Conservation (phyloP, 2,888 invertebrate genomes). For the Flexamia atlantica region DNA sequence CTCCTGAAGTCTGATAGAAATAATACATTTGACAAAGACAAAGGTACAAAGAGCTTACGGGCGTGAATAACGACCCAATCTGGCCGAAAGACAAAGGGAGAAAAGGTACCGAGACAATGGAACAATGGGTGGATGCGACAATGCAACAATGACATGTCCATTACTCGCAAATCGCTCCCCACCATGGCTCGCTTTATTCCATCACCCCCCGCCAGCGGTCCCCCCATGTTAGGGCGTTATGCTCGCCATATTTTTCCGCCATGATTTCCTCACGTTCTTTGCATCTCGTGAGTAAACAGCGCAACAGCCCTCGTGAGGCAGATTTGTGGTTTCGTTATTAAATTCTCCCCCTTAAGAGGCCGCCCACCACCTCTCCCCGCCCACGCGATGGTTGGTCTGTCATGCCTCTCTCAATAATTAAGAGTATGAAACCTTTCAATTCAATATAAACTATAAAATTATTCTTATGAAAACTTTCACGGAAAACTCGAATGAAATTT, state of each 20-base stretch:
- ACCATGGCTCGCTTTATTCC: neutral
- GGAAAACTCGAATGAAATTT: no score
- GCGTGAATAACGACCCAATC: slow-evolving; percentile 46
- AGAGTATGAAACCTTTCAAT: no score
- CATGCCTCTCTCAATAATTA: neutral
- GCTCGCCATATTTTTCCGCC: slow-evolving; percentile 54
- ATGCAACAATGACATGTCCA: slow-evolving; percentile 43
- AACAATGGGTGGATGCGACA: slow-evolving; percentile 36
- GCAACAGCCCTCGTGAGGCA: neutral
- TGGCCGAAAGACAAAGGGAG: slow-evolving; percentile 8
- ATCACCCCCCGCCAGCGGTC: slow-evolving; percentile 6
- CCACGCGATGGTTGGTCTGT: neutral
- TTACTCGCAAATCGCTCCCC: slow-evolving; percentile 15
- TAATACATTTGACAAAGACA: slow-evolving; percentile 34
- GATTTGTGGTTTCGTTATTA: slow-evolving; percentile 29
- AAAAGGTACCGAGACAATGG: slow-evolving; percentile 38
- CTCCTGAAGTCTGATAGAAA: slow-evolving; percentile 16
- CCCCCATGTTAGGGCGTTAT: neutral
- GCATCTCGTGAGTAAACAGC: slow-evolving; percentile 11
- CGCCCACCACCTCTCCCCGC: neutral
- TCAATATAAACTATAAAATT: no score
- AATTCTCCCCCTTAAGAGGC: slow-evolving; percentile 13
- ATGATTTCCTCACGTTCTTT: slow-evolving; percentile 50
- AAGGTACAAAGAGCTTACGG: slow-evolving; percentile 40
- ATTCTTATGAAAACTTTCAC: no score